These are phyloP conservation scores for Zosterops borbonicus DNA, from an alignment of 2,113 vertebrate species.

Conservation along the genomic window DNA sequence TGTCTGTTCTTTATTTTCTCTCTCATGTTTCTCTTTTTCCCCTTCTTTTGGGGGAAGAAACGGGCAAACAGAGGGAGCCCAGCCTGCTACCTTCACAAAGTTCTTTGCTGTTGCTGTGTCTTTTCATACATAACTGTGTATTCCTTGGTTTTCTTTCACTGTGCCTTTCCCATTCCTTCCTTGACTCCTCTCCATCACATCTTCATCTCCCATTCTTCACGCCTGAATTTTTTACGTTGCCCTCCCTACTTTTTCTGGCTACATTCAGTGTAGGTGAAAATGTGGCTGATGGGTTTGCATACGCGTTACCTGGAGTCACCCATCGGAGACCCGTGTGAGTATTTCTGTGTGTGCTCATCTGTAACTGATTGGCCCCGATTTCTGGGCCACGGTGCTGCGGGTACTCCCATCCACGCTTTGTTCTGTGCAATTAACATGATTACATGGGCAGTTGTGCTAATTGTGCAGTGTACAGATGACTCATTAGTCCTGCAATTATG, in stretches of 20 bases:
- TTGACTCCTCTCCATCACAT: neutral
- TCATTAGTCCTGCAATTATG: slow-evolving; percentile 29
- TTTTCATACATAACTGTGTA: fast-evolving
- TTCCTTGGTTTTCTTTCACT: neutral
- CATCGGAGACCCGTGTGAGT: fast-evolving
- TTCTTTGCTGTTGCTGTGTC: neutral
- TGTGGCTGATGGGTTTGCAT: neutral
- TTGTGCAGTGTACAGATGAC: neutral
- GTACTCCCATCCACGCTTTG: neutral
- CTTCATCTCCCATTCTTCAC: neutral
- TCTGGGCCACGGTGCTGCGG: neutral
- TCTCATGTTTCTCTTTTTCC: neutral
- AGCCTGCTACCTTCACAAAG: neutral
- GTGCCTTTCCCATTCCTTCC: neutral
- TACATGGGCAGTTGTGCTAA: slow-evolving; percentile 5
- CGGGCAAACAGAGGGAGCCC: neutral
- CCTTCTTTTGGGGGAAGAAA: neutral
- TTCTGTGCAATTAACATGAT: neutral
- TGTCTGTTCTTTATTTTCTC: neutral
- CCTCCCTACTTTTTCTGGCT: neutral
- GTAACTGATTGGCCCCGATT: neutral
- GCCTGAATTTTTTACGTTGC: neutral
- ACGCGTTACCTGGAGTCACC: fast-evolving
- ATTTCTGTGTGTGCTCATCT: neutral
- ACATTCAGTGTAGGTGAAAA: fast-evolving